Base-by-base conservation (phyloP, 2,797 vertebrate species). In the Caiman crocodilus region DNA sequence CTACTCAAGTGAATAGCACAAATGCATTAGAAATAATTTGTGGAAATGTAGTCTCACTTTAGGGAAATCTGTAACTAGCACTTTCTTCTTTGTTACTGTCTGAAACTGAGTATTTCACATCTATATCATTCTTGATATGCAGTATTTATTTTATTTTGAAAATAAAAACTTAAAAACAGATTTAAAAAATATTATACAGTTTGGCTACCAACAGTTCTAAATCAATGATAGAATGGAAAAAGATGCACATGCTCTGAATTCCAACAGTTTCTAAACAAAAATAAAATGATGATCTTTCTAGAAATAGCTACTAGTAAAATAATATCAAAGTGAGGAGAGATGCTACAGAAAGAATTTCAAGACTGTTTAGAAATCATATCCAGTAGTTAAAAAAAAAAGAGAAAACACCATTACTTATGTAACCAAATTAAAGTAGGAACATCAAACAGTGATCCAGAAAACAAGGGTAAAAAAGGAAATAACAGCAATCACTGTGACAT, bases 311-410 rank as follows among this genome's bases (percentile, higher is more conserved):
- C 50, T 96, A 57, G 2, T 82, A 21, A 88, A 90, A 55, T 32
- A 89, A 87, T 91, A 89, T 69, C 61, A 86, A 25, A 16, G 92
- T 87, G 73, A 88, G 12, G 64, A 84, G 50, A 85, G 30, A 92
- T 61, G 75, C 60, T 94, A 85, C 32, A 30, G 90, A 86, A 79
- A 91, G 76, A 91, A 87, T 87, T 92, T 91, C 83, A 94, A 92
- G 93, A 88, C 84, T 92, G 87, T 93, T 95, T 96, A 88, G 77
- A 96, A 88, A 91, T 90, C 76, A 86, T 83, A 71, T 32, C 30
- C 78, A 92, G 58, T 56, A 82, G 77, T 92, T n/a, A n/a, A 96
- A 96, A 95, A 95, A 97, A 96, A 55, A 80, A 95, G 78, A 97
- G 94, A 93, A 97, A 97, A 96, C 89, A 91, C 86, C 92, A 96